phyloP scores from a whole-genome alignment of 2,797 vertebrate species.

The Poliocrania exsul region DNA sequence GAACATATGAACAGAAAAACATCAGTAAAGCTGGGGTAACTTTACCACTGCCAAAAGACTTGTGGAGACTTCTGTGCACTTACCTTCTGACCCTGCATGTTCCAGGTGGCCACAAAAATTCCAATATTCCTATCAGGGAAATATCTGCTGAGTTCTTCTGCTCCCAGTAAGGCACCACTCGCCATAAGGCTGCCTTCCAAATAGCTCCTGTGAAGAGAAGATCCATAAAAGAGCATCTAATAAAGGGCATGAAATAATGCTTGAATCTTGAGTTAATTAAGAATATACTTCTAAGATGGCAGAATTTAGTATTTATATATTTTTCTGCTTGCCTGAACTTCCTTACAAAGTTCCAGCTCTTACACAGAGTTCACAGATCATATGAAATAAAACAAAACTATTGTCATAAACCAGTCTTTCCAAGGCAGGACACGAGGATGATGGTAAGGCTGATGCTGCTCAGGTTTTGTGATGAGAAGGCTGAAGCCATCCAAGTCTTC shows the following conservation, averaged over 20 bases:
- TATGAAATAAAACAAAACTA: neutral
- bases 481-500: neutral
- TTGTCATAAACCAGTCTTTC: neutral
- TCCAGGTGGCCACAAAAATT: slow-evolving; percentile 93
- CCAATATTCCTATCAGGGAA: slow-evolving; percentile 89
- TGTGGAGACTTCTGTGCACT: neutral
- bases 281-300: neutral
- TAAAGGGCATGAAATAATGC: neutral
- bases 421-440: neutral
- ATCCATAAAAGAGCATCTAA: neutral
- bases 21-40: neutral
- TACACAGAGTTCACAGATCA: neutral
- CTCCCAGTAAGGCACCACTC: slow-evolving; percentile 90
- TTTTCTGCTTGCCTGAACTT: neutral
- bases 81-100: slow-evolving; percentile 98
- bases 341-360: neutral
- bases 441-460: neutral
- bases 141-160: slow-evolving; percentile 92
- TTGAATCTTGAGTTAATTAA: neutral
- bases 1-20: fast-evolving
- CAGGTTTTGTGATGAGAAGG: neutral
- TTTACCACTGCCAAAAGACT: neutral
- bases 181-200: slow-evolving; percentile 94
- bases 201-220: slow-evolving; percentile 85
- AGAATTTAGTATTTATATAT: neutral